phyloP scores from a whole-genome alignment of 2,888 invertebrate genomes.

The Xylota segnis region DNA sequence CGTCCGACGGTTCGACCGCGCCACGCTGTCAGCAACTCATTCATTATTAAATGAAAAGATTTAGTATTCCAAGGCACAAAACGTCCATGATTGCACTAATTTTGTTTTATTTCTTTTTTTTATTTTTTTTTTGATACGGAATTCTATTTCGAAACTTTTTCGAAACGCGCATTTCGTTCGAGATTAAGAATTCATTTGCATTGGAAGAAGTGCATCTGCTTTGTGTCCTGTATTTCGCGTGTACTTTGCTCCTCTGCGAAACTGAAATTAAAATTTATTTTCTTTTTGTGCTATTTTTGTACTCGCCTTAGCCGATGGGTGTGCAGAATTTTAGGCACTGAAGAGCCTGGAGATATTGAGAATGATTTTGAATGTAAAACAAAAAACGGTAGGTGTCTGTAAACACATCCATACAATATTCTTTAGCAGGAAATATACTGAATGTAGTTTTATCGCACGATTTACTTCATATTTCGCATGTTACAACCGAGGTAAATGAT shows the following conservation, averaged over 20 bases:
- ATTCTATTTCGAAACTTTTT: slow-evolving; percentile 59
- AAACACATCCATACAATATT: not conserved
- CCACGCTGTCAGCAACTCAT: slow-evolving; percentile 39
- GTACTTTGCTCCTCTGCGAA: slow-evolving; percentile 12
- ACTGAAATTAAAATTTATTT: slow-evolving; percentile 13
- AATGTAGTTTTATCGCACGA: slow-evolving; percentile 33
- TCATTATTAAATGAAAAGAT: slow-evolving; percentile 47
- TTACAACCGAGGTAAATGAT: slow-evolving; percentile 26
- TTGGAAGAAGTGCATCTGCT: slow-evolving; percentile 46
- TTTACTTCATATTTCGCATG: slow-evolving; percentile 14
- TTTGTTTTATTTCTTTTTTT: not conserved
- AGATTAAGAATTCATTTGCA: slow-evolving; percentile 38
- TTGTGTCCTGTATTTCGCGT: slow-evolving; percentile 36
- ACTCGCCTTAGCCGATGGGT: slow-evolving; percentile 27
- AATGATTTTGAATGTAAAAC: slow-evolving; percentile 10
- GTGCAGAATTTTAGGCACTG: slow-evolving; percentile 11
- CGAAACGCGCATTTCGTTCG: slow-evolving; percentile 26
- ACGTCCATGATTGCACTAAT: slow-evolving; percentile 28
- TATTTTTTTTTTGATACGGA: slow-evolving; percentile 11
- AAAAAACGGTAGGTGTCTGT: not conserved
- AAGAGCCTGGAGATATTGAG: slow-evolving; percentile 12
- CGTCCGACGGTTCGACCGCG: not conserved
- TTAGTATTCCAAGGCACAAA: slow-evolving; percentile 29
- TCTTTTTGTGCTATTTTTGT: slow-evolving; percentile 52
- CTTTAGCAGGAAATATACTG: not conserved